phyloP scores from a whole-genome alignment of 2,888 invertebrate species.

The Apodemia zela region DNA sequence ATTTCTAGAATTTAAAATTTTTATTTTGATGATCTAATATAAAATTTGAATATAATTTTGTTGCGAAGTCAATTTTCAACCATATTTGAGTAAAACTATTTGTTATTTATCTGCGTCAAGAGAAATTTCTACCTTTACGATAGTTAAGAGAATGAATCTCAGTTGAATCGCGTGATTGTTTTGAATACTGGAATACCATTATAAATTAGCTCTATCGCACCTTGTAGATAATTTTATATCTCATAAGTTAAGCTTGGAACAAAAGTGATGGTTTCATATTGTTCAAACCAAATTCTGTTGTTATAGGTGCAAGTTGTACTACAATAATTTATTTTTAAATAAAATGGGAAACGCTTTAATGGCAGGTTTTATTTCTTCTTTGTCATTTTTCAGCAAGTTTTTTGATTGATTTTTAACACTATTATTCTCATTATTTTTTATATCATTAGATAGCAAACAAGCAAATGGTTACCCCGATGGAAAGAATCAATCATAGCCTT shows the following conservation, averaged over 20 bases:
- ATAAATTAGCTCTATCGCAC: conserved; percentile 32
- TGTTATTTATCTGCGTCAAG: neutral
- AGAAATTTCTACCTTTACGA: neutral
- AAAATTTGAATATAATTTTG: neutral
- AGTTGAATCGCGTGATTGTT: conserved; percentile 18
- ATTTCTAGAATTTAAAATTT: neutral
- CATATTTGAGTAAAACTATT: neutral
- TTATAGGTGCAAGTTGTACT: conserved; percentile 79
- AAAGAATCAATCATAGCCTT: too few species aligned
- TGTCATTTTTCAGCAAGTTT: too few species aligned
- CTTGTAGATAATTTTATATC: conserved; percentile 57
- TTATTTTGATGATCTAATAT: neutral
- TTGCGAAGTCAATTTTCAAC: neutral
- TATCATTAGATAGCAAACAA: too few species aligned
- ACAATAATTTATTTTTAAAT: conserved; percentile 80
- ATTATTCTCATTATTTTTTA: too few species aligned
- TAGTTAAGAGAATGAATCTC: conserved; percentile 14
- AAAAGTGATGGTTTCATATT: conserved; percentile 67
- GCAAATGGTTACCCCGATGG: too few species aligned
- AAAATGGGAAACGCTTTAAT: conserved; percentile 54
- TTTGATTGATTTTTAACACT: too few species aligned
- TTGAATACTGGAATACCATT: conserved; percentile 18
- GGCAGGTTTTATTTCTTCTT: conserved; percentile 32
- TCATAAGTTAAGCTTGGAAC: conserved; percentile 59
- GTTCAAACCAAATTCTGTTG: conserved; percentile 77